Evolutionary conservation across 2,888 invertebrate genomes (phyloP).

Genomic region (Ormia ochracea): DNA sequence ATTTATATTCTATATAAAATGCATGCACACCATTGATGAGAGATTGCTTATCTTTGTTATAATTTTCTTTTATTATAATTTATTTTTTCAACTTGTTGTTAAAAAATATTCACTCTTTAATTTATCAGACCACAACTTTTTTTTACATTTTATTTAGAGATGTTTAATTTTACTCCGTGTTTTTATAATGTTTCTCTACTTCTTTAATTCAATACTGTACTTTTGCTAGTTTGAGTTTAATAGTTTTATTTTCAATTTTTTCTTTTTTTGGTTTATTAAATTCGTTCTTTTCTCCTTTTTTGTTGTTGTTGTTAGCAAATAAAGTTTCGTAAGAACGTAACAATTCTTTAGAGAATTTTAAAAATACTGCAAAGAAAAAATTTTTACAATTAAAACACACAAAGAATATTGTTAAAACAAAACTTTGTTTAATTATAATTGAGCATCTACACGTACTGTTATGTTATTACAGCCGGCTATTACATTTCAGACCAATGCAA

Average conservation of each 20-base stretch:
- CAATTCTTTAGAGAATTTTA: constrained; percentile 33
- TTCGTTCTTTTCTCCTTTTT: constrained; percentile 56
- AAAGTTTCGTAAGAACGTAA: constrained; percentile 49
- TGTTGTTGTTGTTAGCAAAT: constrained; percentile 30
- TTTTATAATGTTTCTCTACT: constrained; percentile 25
- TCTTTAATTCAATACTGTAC: constrained; percentile 56
- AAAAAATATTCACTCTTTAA: constrained; percentile 62
- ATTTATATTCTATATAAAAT: constrained; percentile 49
- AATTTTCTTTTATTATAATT: not conserved
- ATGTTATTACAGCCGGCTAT: too few species aligned
- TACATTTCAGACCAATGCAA: too few species aligned
- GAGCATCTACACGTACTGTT: not conserved
- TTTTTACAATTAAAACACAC: not conserved
- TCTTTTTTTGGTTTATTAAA: constrained; percentile 42
- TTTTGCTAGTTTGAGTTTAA: constrained; percentile 47
- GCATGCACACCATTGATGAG: constrained; percentile 57
- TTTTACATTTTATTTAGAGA: constrained; percentile 31
- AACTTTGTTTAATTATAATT: not conserved
- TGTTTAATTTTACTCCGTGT: not conserved
- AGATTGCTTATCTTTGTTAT: constrained; percentile 59
- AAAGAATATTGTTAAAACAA: not conserved
- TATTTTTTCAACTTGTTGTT: constrained; percentile 44
- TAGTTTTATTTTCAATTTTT: constrained; percentile 24
- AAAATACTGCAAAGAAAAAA: constrained; percentile 45
- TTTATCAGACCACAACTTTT: constrained; percentile 62